These are phyloP conservation scores for Orthosia gracilis DNA, from an alignment of 2,888 invertebrate genomes.

Conservation along the genomic window DNA sequence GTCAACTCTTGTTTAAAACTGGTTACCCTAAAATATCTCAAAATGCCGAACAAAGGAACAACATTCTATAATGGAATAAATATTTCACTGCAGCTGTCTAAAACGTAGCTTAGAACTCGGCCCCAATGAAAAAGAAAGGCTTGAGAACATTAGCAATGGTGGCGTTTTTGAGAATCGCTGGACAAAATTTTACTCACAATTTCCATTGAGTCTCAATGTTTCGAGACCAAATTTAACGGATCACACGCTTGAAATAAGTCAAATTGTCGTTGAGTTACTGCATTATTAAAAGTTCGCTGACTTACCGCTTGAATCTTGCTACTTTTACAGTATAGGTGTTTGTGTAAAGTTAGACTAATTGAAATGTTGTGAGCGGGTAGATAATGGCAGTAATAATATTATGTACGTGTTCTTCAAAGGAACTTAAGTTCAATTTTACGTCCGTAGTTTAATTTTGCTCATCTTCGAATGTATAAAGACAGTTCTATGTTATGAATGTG, in stretches of 20 bases:
- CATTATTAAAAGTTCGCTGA: too few relatives aligned
- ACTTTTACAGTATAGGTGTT: slow-evolving; percentile 5
- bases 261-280: too few relatives aligned
- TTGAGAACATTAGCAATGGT: too few relatives aligned
- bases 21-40: neutral
- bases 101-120: too few relatives aligned
- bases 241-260: too few relatives aligned
- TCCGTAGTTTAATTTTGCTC: neutral
- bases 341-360: slow-evolving; percentile 19
- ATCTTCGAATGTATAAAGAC: neutral
- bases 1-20: neutral
- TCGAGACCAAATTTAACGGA: too few relatives aligned
- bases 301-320: too few relatives aligned
- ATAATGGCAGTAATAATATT: slow-evolving; percentile 25
- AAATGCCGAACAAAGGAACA: slow-evolving; percentile 8
- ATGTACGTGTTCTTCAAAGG: slow-evolving; percentile 11
- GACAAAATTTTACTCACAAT: slow-evolving; percentile 34
- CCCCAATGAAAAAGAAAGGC: too few relatives aligned
- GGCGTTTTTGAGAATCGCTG: slow-evolving; percentile 1
- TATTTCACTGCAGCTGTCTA: too few relatives aligned
- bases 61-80: too few relatives aligned
- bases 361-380: slow-evolving; percentile 1
- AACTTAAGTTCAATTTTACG: neutral
- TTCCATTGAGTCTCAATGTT: too few relatives aligned
- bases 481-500: neutral